Evolutionary conservation across 2,797 vertebrate genomes (phyloP).

Genomic region (Anomalospiza imberbis): DNA sequence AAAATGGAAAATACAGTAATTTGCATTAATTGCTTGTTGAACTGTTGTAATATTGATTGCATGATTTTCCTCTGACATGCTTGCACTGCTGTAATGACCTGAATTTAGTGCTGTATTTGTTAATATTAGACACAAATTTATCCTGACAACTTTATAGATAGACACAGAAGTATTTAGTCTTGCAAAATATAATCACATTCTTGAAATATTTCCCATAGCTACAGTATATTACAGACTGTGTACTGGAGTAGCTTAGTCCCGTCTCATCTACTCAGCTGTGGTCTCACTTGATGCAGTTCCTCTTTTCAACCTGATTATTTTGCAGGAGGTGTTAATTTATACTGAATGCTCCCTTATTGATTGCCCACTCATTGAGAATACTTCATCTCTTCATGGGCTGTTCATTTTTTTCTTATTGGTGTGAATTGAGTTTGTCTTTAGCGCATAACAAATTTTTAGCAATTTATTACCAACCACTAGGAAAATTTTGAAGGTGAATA

Average conservation of each 20-base stretch:
- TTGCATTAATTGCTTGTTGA: slow-evolving; percentile 56
- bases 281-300: background rate
- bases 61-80: slow-evolving; percentile 48
- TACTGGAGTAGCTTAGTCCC: slow-evolving; percentile 22
- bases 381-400: background rate
- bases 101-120: slow-evolving; percentile 67
- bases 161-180: slow-evolving; percentile 62
- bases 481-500: slow-evolving; percentile 39
- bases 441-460: slow-evolving; percentile 13
- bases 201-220: slow-evolving; percentile 62
- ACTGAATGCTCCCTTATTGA: background rate
- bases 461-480: slow-evolving; percentile 15
- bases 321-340: slow-evolving; percentile 39
- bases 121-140: slow-evolving; percentile 67
- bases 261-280: slow-evolving; percentile 4
- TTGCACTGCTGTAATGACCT: slow-evolving; percentile 54
- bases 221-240: background rate
- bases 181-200: slow-evolving; percentile 62
- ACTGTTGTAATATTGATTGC: slow-evolving; percentile 49
- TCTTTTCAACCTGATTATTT: slow-evolving; percentile 25
- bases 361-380: slow-evolving; percentile 27
- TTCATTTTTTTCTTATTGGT: background rate
- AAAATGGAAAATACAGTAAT: slow-evolving; percentile 43
- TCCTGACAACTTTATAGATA: slow-evolving; percentile 68
- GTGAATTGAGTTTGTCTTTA: slow-evolving; percentile 43